Evolutionary conservation across 2,888 invertebrate genomes (phyloP).

Genomic region (Heliconius sara): DNA sequence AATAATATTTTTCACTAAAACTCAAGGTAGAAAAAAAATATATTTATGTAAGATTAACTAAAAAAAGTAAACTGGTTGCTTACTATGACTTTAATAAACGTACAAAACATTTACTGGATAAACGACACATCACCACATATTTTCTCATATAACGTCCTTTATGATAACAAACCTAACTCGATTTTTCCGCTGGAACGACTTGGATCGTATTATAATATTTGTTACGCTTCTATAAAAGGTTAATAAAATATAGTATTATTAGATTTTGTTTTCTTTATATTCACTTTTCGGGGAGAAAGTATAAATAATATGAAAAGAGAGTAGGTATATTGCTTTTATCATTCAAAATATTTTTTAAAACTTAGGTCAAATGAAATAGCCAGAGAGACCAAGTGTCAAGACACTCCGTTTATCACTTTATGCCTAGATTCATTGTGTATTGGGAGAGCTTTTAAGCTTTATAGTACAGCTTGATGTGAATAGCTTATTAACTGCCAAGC

Average conservation of each 20-base stretch:
- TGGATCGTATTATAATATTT: slow-evolving; percentile 25
- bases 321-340: background rate
- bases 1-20: background rate
- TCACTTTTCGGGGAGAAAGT: background rate
- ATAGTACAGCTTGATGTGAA: no score
- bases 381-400: background rate
- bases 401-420: background rate
- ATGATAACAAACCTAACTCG: slow-evolving; percentile 21
- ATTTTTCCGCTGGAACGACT: slow-evolving; percentile 25
- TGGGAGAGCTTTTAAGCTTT: background rate
- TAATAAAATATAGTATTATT: slow-evolving; percentile 6
- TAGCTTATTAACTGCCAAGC: no score
- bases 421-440: background rate
- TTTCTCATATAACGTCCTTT: slow-evolving; percentile 15
- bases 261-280: background rate
- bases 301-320: background rate
- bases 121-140: slow-evolving; percentile 16
- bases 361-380: no score
- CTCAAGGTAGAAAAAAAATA: background rate
- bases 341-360: no score
- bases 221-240: slow-evolving; percentile 10
- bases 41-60: background rate
- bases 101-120: slow-evolving; percentile 9
- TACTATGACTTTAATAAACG: slow-evolving; percentile 11
- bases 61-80: background rate